phyloP scores from a whole-genome alignment of 2,888 invertebrate genomes.

The Pedicia rivosa region DNA sequence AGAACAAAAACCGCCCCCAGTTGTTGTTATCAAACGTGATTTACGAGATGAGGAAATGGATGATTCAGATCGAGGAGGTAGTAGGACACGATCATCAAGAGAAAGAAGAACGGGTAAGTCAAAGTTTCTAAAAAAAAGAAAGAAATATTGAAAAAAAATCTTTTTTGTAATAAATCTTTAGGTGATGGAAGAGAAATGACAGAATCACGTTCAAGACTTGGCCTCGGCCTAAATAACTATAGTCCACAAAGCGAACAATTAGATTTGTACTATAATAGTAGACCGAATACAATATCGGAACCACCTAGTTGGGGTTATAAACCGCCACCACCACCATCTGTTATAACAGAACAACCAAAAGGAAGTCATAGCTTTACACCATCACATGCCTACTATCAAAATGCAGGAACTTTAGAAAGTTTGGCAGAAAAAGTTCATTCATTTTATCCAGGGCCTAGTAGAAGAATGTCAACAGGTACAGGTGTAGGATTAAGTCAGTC shows the following conservation, averaged over 20 bases:
- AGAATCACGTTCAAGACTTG: constrained; percentile 57
- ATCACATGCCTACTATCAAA: constrained; percentile 62
- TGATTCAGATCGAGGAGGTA: constrained; percentile 37
- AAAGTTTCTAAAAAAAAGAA: background rate
- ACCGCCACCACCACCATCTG: constrained; percentile 53
- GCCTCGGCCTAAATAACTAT: constrained; percentile 47
- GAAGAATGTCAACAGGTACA: constrained; percentile 51
- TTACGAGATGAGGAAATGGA: constrained; percentile 65
- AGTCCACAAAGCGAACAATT: constrained; percentile 50
- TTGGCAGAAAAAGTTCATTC: constrained; percentile 86
- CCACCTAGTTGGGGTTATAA: constrained; percentile 33
- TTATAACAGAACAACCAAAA: constrained; percentile 83
- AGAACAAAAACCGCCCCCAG: constrained; percentile 78
- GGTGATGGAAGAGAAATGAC: constrained; percentile 69
- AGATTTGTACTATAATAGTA: constrained; percentile 68
- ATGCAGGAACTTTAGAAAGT: constrained; percentile 64
- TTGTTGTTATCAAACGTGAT: constrained; percentile 80
- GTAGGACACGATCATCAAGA: constrained; percentile 30
- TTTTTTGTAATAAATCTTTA: constrained; percentile 19
- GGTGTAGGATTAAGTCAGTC: constrained; percentile 26
- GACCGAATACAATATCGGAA: constrained; percentile 41
- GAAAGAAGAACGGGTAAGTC: constrained; percentile 32
- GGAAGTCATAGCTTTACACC: constrained; percentile 60
- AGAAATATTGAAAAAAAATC: background rate
- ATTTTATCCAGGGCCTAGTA: constrained; percentile 50